A percentile compares a stretch with the other conserved stretches of the same genome.
Evolutionary conservation across 2,888 invertebrate genomes (phyloP).

Genomic region (Spisula subtruncata): DNA sequence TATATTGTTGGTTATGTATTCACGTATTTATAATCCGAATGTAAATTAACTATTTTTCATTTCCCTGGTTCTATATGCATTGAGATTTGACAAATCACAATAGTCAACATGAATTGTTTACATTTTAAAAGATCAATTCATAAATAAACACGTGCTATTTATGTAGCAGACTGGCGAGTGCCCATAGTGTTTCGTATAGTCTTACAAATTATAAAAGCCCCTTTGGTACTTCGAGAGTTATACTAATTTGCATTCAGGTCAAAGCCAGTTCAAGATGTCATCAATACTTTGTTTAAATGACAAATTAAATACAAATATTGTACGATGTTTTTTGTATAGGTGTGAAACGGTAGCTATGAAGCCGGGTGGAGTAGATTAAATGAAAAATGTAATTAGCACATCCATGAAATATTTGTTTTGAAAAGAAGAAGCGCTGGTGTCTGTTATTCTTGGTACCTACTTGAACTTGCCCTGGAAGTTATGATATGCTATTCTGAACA

Average conservation of each 20-base stretch:
- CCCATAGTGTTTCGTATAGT: neutral
- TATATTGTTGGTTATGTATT: neutral
- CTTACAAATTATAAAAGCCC: neutral
- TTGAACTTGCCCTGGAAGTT: neutral
- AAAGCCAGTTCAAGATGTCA: neutral
- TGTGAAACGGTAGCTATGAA: neutral
- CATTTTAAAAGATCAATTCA: neutral
- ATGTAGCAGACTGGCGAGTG: neutral
- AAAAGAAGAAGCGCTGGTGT: neutral
- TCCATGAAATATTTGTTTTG: neutral
- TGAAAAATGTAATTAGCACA: neutral
- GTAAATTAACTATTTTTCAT: conserved; percentile 23
- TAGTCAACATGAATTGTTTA: conserved; percentile 8
- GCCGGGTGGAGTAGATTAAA: neutral
- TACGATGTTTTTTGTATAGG: neutral
- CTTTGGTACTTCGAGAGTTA: neutral
- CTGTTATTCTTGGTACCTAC: neutral
- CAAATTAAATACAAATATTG: neutral
- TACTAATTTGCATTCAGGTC: neutral
- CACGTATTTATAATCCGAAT: neutral
- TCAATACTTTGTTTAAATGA: neutral
- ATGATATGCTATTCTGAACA: neutral
- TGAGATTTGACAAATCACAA: neutral
- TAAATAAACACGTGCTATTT: conserved; percentile 11
- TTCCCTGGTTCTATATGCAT: neutral